Conservation (phyloP, 2,113 vertebrate species). For the Proterorhinus semilunaris region DNA sequence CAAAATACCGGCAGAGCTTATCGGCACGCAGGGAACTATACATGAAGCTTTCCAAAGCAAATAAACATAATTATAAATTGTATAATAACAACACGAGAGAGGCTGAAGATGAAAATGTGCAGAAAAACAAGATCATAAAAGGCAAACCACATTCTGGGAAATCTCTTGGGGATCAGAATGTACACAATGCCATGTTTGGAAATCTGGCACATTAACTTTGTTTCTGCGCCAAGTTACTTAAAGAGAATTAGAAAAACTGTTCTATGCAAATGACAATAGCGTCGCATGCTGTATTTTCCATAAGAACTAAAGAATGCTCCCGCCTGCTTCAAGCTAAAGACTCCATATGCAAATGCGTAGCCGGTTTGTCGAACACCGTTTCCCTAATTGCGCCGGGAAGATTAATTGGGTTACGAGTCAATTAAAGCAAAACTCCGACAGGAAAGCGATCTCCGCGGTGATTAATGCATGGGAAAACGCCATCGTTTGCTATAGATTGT, state of each 20-base stretch:
- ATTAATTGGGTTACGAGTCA: constrained; percentile 38
- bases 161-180: too few relatives aligned
- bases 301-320: background rate
- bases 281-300: background rate
- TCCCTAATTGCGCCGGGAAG: constrained; percentile 34
- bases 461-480: constrained; percentile 26
- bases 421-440: constrained; percentile 31
- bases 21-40: too few relatives aligned
- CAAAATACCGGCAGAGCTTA: too few relatives aligned
- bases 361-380: constrained; percentile 33
- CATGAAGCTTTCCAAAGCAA: too few relatives aligned
- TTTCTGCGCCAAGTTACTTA: too few relatives aligned
- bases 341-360: constrained; percentile 30
- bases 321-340: background rate
- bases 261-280: background rate
- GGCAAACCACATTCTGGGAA: too few relatives aligned
- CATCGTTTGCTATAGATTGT: constrained; percentile 14
- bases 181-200: too few relatives aligned
- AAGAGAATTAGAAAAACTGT: background rate
- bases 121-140: too few relatives aligned
- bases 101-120: too few relatives aligned
- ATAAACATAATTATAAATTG: too few relatives aligned
- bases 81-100: too few relatives aligned
- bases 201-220: too few relatives aligned
- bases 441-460: constrained; percentile 15